Conservation (phyloP, 2,797 vertebrate genomes). For the Bufotes viridis region DNA sequence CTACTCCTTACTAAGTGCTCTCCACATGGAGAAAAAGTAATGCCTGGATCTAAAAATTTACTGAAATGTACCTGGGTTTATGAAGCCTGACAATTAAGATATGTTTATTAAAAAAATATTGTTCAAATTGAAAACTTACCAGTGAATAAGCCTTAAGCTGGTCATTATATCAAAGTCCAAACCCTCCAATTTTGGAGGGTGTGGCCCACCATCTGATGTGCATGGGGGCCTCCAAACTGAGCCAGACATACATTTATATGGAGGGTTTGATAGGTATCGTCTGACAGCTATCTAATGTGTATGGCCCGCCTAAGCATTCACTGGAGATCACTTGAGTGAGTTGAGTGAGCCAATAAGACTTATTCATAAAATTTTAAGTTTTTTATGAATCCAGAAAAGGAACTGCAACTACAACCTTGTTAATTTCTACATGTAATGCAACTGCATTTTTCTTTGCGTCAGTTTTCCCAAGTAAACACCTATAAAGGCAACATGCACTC, state of each 20-base stretch:
- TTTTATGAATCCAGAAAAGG: neutral
- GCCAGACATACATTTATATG: too few species aligned
- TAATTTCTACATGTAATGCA: neutral
- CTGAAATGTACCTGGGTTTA: neutral
- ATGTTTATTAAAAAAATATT: too few species aligned
- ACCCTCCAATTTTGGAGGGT: too few species aligned
- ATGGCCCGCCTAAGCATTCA: neutral
- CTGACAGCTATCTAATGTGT: too few species aligned
- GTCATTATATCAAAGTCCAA: too few species aligned
- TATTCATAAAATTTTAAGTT: neutral
- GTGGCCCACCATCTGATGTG: too few species aligned
- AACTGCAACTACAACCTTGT: neutral
- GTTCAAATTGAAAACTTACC: too few species aligned
- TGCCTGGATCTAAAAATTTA: neutral
- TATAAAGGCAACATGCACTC: neutral
- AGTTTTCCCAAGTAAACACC: neutral
- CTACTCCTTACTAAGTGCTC: too few species aligned
- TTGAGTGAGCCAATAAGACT: neutral
- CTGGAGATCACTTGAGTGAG: neutral
- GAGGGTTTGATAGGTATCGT: too few species aligned
- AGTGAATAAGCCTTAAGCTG: too few species aligned
- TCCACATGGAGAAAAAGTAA: too few species aligned
- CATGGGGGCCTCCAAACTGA: too few species aligned
- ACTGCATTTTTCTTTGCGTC: neutral
- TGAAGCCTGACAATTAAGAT: neutral